Evolutionary conservation across 2,797 vertebrate genomes (phyloP).

Genomic region (Salmo trutta): DNA sequence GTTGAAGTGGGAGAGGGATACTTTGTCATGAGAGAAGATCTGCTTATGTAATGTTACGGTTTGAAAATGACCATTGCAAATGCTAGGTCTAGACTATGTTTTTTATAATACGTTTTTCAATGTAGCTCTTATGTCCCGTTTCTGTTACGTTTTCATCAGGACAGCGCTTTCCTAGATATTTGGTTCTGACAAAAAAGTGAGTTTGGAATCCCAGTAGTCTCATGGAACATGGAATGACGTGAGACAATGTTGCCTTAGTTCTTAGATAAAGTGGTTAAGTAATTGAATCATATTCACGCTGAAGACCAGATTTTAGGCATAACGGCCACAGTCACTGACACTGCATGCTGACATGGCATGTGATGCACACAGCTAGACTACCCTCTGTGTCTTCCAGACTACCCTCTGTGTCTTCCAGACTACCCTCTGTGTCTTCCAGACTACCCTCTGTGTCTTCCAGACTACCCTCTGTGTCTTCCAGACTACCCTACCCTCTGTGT

Average conservation of each 20-base stretch:
- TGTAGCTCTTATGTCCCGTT: neutral
- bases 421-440: neutral
- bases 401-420: too few relatives aligned
- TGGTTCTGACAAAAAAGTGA: conserved; percentile 3
- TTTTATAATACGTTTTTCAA: neutral
- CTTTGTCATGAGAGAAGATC: neutral
- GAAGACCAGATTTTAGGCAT: conserved; percentile 40
- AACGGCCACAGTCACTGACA: conserved; percentile 9
- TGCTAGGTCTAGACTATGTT: neutral
- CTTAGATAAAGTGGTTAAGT: conserved; percentile 46
- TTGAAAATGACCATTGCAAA: neutral
- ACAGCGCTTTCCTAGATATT: neutral
- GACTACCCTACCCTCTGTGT: too few relatives aligned
- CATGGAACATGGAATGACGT: conserved; percentile 14
- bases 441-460: too few relatives aligned
- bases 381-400: conserved; percentile 38
- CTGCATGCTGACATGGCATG: conserved; percentile 31
- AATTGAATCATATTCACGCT: conserved; percentile 67
- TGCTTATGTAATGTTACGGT: neutral
- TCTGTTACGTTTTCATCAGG: neutral
- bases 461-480: too few relatives aligned
- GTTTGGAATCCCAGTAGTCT: conserved; percentile 6
- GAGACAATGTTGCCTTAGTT: conserved; percentile 28
- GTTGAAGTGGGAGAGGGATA: neutral
- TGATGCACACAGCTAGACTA: conserved; percentile 40